These are phyloP conservation scores for Squalus acanthias DNA, from an alignment of 2,797 vertebrate genomes.

Conservation along the genomic window DNA sequence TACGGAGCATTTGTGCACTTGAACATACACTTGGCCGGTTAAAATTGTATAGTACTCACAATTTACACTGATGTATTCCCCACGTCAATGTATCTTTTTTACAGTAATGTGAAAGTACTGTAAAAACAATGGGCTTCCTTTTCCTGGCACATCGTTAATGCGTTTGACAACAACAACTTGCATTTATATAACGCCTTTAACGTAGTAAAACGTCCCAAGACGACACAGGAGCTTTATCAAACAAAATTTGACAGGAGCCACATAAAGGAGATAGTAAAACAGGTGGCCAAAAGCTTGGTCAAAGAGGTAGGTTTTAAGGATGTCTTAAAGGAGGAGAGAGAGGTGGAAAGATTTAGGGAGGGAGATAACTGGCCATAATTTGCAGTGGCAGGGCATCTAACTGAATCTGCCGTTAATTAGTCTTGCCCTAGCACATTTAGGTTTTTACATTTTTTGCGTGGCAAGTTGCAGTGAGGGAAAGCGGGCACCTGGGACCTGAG, in stretches of 20 bases:
- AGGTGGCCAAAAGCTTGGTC: background rate
- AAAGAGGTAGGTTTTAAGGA: background rate
- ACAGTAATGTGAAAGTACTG: too few relatives aligned
- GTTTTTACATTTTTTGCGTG: background rate
- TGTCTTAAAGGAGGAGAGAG: background rate
- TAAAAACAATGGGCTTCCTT: background rate
- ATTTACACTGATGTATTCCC: background rate
- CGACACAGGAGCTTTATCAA: background rate
- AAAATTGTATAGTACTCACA: background rate
- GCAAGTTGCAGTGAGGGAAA: background rate
- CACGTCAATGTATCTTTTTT: background rate
- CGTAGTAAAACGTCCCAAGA: too few relatives aligned
- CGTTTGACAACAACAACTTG: background rate
- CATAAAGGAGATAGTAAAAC: background rate
- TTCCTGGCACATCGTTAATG: background rate
- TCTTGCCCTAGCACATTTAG: background rate
- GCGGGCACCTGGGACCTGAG: background rate
- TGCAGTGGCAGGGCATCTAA: background rate
- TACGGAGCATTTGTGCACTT: background rate
- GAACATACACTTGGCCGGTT: background rate
- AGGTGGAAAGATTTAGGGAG: background rate
- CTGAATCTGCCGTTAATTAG: background rate
- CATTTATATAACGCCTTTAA: background rate
- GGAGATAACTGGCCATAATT: background rate
- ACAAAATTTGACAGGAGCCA: background rate